These are phyloP conservation scores for Limnephilus rhombicus DNA, from an alignment of 2,888 invertebrate species.

Conservation along the genomic window DNA sequence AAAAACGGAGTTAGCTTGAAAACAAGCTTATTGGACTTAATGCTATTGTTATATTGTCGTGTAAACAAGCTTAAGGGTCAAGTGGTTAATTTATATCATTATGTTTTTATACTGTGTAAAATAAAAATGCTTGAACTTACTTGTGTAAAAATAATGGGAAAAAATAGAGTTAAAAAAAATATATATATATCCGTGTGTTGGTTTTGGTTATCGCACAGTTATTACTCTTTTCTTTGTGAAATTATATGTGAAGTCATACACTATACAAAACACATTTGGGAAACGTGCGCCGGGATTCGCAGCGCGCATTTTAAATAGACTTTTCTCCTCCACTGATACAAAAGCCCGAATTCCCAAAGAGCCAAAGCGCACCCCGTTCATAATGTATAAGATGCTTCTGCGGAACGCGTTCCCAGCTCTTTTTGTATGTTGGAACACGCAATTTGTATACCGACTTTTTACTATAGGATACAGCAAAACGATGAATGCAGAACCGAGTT, in stretches of 20 bases:
- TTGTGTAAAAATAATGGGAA: too few relatives aligned
- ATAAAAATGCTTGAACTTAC: too few relatives aligned
- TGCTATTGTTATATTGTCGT: too few relatives aligned
- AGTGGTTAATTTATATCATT: too few relatives aligned
- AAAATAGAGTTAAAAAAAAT: too few relatives aligned
- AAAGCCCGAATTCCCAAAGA: neutral
- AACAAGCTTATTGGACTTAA: too few relatives aligned
- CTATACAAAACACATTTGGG: conserved; percentile 4
- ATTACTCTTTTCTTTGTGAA: neutral
- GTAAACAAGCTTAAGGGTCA: too few relatives aligned
- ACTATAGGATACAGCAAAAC: neutral
- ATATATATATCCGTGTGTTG: neutral
- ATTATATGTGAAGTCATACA: neutral
- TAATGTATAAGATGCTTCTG: conserved; percentile 28
- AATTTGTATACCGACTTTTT: neutral
- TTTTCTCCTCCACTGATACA: neutral
- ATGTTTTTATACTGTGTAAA: too few relatives aligned
- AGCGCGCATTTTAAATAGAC: neutral
- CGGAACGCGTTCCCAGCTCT: neutral
- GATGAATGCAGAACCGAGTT: neutral
- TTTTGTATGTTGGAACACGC: neutral
- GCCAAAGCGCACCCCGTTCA: neutral
- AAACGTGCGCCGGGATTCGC: neutral
- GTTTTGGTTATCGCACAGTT: neutral
- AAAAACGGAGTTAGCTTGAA: too few relatives aligned